A percentile compares a stretch with the other conserved stretches of the same genome.
Conservation (phyloP, 2,888 invertebrate genomes). For the Leptopterna dolabrata region DNA sequence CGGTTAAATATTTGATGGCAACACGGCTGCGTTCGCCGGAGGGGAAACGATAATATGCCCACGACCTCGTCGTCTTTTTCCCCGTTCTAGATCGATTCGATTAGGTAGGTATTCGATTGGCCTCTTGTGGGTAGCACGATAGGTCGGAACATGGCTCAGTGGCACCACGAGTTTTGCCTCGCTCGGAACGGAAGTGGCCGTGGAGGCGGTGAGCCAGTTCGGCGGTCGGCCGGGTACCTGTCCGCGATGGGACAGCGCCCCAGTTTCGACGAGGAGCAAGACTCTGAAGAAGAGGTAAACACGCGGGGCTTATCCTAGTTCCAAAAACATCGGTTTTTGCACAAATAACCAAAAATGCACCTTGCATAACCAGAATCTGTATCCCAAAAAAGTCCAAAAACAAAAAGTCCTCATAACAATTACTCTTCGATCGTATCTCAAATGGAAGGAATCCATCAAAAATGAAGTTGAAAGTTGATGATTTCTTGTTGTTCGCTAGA, state of each 20-base stretch:
- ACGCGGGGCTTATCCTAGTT: no score
- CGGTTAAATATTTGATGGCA: slow-evolving; percentile 32
- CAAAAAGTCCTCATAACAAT: no score
- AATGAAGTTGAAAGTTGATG: no score
- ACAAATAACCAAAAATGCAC: no score
- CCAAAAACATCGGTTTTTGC: no score
- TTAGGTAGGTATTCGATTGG: slow-evolving; percentile 53
- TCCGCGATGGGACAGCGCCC: slow-evolving; percentile 49
- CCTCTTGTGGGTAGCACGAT: slow-evolving; percentile 13
- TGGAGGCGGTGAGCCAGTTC: neutral
- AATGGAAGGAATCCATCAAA: no score
- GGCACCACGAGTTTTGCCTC: slow-evolving; percentile 17
- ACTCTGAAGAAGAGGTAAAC: slow-evolving; percentile 48
- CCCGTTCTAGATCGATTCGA: slow-evolving; percentile 37
- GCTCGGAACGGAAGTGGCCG: neutral
- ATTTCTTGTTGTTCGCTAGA: no score
- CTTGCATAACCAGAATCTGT: no score
- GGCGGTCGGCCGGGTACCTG: slow-evolving; percentile 27
- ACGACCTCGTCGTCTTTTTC: neutral
- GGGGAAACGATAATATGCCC: slow-evolving; percentile 30
- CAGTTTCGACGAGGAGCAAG: slow-evolving; percentile 44
- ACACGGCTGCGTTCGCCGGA: slow-evolving; percentile 6
- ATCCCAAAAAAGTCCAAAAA: no score
- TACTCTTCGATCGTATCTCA: no score
- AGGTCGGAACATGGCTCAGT: neutral